Base-by-base conservation (phyloP, 2,113 vertebrate species). In the Prunella himalayana region DNA sequence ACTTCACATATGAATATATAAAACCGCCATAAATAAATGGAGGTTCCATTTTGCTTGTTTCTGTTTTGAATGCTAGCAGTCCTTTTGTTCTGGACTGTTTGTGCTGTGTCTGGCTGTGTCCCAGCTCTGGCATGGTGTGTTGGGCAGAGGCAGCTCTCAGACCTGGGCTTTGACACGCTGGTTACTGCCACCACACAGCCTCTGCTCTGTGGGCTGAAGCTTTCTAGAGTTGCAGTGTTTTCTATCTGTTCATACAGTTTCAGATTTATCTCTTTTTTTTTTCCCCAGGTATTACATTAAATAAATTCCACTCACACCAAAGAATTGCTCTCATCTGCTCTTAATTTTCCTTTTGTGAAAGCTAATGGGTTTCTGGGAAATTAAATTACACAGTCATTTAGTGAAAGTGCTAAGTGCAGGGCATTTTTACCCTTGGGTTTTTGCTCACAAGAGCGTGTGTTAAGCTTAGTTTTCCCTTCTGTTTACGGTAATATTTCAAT, bases 351-450 rank as follows among this genome's bases (percentile, higher is more conserved):
- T 98, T 98, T 97, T 94, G 97, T 98, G 96, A 94, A 98, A 94
- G 92, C 95, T 98, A 98, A 98, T 98, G 95, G 92, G 71, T 98
- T 98, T 98, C 96, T 97, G 96, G 94, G 96, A 98, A 98, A 98
- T 98, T 96, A 97, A 98, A 98, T 98, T 98, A 97, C 94, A 88
- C 88, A 97, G 86, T 97, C 91, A 94, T 98, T 98, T 97, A 97
- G 93, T 95, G 97, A 94, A 95, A 97, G 90, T 82, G 95, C 94
- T 96, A 97, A 97, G 94, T 95, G 88, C 93, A 72, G 94, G 95
- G 92, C 91, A 69, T 97, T 97, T 96, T 95, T 97, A 97, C 95
- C 92, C 93, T 65, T 95, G 91, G 93, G 94, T 86, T 96, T 96
- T 95, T 92, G 63, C 88, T 68, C 91, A 82, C 75, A 71, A 81